Conservation (phyloP, 2,888 invertebrate species). For the Rosalia funebris region DNA sequence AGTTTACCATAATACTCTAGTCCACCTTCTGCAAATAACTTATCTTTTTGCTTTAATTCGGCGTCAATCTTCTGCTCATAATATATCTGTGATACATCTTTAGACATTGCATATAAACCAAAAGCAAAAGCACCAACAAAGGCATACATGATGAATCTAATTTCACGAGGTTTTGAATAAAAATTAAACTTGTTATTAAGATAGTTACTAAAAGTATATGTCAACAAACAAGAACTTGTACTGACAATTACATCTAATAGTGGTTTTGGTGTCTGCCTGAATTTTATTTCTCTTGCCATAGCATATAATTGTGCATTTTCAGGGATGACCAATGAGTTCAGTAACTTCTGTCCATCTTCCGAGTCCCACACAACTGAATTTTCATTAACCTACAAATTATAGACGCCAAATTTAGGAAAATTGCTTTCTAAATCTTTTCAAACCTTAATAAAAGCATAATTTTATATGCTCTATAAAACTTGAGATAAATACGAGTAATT, state of each 20-base stretch:
- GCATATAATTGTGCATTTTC: conserved; percentile 84
- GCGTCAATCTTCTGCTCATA: conserved; percentile 74
- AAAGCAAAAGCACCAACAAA: conserved; percentile 69
- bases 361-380: conserved; percentile 74
- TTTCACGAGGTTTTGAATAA: conserved; percentile 65
- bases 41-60: conserved; percentile 69
- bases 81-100: conserved; percentile 72
- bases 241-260: conserved; percentile 69
- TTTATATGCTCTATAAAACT: too few species aligned
- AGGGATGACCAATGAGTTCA: conserved; percentile 76
- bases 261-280: conserved; percentile 70
- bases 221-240: conserved; percentile 63
- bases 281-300: conserved; percentile 78
- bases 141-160: conserved; percentile 67
- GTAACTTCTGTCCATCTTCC: conserved; percentile 70
- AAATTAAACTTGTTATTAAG: conserved; percentile 69
- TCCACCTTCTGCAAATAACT: conserved; percentile 77
- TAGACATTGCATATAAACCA: conserved; percentile 72
- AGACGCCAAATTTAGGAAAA: background rate
- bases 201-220: conserved; percentile 67
- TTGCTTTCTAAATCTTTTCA: too few species aligned
- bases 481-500: too few species aligned
- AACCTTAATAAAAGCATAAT: too few species aligned
- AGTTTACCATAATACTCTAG: conserved; percentile 80
- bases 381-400: conserved; percentile 68